These are phyloP conservation scores for Acanthiza pusilla DNA, from an alignment of 2,797 vertebrate genomes.

Conservation along the genomic window DNA sequence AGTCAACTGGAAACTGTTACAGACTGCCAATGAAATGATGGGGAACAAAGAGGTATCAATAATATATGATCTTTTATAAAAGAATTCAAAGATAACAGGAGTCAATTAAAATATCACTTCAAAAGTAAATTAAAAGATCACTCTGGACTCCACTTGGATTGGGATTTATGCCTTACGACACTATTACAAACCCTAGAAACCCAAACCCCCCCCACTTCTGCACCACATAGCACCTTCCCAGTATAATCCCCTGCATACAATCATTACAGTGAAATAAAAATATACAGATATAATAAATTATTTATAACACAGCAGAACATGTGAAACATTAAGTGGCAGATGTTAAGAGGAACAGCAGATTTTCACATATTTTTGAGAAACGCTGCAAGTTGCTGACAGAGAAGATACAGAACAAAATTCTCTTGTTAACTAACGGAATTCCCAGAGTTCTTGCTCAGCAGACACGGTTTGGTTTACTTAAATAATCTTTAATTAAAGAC, in stretches of 20 bases:
- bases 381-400: not conserved
- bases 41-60: not conserved
- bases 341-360: not conserved
- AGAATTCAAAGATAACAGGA: not conserved
- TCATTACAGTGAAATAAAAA: not conserved
- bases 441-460: not conserved
- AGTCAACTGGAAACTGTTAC: not conserved
- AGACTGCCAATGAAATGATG: not conserved
- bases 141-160: not conserved
- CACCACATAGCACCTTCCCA: not conserved
- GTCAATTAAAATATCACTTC: not conserved
- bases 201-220: not conserved
- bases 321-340: not conserved
- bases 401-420: constrained; percentile 11
- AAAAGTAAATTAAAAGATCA: not conserved
- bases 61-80: not conserved
- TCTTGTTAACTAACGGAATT: not conserved
- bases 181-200: not conserved
- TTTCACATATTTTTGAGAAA: constrained; percentile 7
- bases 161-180: not conserved
- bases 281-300: not conserved
- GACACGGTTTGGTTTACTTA: not conserved
- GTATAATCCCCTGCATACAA: not conserved
- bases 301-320: not conserved
- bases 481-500: not conserved